These are phyloP conservation scores for Thumatha senex DNA, from an alignment of 2,888 invertebrate genomes.

Conservation along the genomic window DNA sequence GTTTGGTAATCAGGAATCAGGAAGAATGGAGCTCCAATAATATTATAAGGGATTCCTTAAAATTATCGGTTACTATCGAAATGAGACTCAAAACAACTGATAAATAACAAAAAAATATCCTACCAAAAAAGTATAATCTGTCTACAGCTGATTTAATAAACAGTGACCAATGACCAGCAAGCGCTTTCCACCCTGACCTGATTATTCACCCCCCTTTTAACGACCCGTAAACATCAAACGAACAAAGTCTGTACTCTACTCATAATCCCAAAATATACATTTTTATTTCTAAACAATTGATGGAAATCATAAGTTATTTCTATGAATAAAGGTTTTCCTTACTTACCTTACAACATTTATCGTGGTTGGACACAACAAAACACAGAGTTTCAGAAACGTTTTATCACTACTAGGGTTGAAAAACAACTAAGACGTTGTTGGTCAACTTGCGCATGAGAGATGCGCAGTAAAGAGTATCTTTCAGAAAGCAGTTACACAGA, in stretches of 20 bases:
- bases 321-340: neutral
- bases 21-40: no score
- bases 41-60: no score
- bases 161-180: conserved; percentile 13
- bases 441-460: conserved; percentile 34
- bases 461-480: conserved; percentile 51
- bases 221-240: conserved; percentile 13
- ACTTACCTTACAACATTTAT: conserved; percentile 76
- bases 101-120: neutral
- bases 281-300: neutral
- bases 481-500: conserved; percentile 15
- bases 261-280: neutral
- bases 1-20: no score
- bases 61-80: no score
- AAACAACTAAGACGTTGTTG: conserved; percentile 62
- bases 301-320: conserved; percentile 7
- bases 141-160: conserved; percentile 19
- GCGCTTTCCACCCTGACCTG: conserved; percentile 25
- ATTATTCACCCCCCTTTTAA: conserved; percentile 31
- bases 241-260: neutral
- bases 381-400: conserved; percentile 48
- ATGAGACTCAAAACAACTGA: neutral
- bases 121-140: neutral
- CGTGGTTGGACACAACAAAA: conserved; percentile 59
- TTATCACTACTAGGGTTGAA: conserved; percentile 40